Evolutionary conservation across 2,888 invertebrate species (phyloP).

Genomic region (Aporophyla lueneburgensis): DNA sequence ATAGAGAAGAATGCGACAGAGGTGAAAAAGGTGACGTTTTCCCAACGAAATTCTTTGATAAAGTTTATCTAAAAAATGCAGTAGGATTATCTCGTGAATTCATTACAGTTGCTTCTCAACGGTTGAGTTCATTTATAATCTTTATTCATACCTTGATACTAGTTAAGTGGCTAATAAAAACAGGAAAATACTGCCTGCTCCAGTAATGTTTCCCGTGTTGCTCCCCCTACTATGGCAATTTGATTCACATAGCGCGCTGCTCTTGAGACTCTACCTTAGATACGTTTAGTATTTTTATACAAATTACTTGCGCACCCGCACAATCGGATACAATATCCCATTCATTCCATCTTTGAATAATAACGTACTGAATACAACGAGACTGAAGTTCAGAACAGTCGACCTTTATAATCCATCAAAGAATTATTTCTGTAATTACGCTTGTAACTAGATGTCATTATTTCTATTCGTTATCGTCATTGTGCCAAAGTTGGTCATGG

Average conservation of each 20-base stretch:
- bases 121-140: background rate
- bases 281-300: background rate
- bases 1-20: constrained; percentile 22
- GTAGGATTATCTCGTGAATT: constrained; percentile 8
- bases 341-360: constrained; percentile 17
- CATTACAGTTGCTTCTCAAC: constrained; percentile 13
- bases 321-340: constrained; percentile 13
- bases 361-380: constrained; percentile 2
- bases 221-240: background rate
- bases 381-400: constrained; percentile 25
- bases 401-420: constrained; percentile 30
- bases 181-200: background rate
- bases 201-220: background rate
- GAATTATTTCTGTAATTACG: constrained; percentile 41
- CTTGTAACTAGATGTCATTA: constrained; percentile 43
- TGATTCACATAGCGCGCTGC: background rate
- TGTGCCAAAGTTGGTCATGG: constrained; percentile 66
- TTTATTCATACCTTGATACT: constrained; percentile 23
- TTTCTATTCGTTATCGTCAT: constrained; percentile 52
- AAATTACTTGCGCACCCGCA: background rate
- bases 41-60: constrained; percentile 10
- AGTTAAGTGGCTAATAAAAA: background rate
- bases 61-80: constrained; percentile 17
- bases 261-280: background rate
- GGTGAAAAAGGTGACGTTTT: constrained; percentile 26